These are phyloP conservation scores for Ditylenchus weischeri DNA, from an alignment of 2,888 invertebrate genomes.

Conservation along the genomic window DNA sequence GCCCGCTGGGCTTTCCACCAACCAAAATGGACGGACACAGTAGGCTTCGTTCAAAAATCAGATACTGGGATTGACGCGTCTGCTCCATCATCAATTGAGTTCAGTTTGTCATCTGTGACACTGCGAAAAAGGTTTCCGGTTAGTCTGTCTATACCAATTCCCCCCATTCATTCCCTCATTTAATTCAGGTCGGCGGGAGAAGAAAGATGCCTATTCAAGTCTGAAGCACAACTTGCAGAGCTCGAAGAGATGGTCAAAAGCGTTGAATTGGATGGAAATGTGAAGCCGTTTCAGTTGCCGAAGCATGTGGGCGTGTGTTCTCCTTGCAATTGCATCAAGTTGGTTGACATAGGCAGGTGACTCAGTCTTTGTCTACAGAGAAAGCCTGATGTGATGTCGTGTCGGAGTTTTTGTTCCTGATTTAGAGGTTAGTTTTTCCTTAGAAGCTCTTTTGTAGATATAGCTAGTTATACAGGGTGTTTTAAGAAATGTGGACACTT, in stretches of 20 bases:
- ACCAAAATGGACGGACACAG: too few species aligned
- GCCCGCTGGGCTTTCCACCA: too few species aligned
- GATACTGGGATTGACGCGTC: constrained; percentile 93
- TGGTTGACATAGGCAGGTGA: constrained; percentile 91
- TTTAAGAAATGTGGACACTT: too few species aligned
- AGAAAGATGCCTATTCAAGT: constrained; percentile 40
- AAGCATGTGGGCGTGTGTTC: constrained; percentile 93
- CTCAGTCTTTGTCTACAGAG: constrained; percentile 95
- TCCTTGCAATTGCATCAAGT: constrained; percentile 86
- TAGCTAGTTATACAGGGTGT: too few species aligned
- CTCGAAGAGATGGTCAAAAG: constrained; percentile 42
- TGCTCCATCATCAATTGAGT: constrained; percentile 66
- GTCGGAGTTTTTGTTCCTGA: constrained; percentile 93
- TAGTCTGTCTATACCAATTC: too few species aligned
- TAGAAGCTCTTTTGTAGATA: constrained; percentile 59
- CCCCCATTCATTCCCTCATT: constrained; percentile 19
- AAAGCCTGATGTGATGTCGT: constrained; percentile 86
- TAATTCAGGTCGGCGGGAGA: constrained; percentile 50
- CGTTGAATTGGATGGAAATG: constrained; percentile 11
- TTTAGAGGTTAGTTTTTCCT: constrained; percentile 83
- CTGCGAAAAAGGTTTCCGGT: constrained; percentile 38
- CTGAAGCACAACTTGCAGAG: constrained; percentile 44
- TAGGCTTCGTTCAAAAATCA: too few species aligned
- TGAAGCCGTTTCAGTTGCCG: constrained; percentile 68
- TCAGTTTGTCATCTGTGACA: constrained; percentile 51